Percentiles rank a stretch among this genome's conserved stretches.
phyloP scores from a whole-genome alignment of 1,140 invertebrate genomes.

The Drosophila neocordata region DNA sequence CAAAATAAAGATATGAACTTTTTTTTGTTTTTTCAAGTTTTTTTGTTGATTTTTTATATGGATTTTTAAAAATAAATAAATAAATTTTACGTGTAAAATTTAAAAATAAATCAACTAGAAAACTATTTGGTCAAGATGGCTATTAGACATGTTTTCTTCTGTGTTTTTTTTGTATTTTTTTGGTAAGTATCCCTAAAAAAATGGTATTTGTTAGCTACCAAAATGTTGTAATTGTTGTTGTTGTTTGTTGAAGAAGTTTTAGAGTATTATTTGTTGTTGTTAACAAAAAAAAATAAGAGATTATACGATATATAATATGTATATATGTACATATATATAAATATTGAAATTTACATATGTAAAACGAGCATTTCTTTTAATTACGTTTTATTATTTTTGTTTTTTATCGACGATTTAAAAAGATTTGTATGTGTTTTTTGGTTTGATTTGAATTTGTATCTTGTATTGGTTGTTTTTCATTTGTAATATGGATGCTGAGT shows the following conservation, averaged over 20 bases:
- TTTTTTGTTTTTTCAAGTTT: conserved; percentile 44
- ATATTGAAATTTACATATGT: conserved; percentile 76
- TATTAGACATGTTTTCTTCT: conserved; percentile 62
- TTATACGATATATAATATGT: conserved; percentile 64
- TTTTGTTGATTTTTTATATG: conserved; percentile 60
- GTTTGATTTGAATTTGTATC: conserved; percentile 6
- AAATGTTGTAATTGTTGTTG: conserved; percentile 30
- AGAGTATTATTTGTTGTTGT: conserved; percentile 53
- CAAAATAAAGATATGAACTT: conserved; percentile 64
- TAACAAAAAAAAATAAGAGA: conserved; percentile 47
- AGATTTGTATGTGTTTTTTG: conserved; percentile 32
- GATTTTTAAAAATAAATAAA: conserved; percentile 71
- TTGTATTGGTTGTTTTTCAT: conserved; percentile 32
- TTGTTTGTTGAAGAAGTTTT: conserved; percentile 70
- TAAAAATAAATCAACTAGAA: conserved; percentile 80
- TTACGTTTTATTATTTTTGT: conserved; percentile 79
- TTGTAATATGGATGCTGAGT: conserved; percentile 75
- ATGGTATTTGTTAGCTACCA: conserved; percentile 62
- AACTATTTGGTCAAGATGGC: conserved; percentile 71
- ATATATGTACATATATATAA: conserved; percentile 10
- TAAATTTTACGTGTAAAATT: conserved; percentile 82
- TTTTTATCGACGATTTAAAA: conserved; percentile 77
- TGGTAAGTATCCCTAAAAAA: conserved; percentile 59
- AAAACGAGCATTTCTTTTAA: conserved; percentile 82
- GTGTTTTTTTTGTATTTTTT: conserved; percentile 1